Conservation (phyloP, 2,888 invertebrate genomes). For the Troglohyphantes excavatus region DNA sequence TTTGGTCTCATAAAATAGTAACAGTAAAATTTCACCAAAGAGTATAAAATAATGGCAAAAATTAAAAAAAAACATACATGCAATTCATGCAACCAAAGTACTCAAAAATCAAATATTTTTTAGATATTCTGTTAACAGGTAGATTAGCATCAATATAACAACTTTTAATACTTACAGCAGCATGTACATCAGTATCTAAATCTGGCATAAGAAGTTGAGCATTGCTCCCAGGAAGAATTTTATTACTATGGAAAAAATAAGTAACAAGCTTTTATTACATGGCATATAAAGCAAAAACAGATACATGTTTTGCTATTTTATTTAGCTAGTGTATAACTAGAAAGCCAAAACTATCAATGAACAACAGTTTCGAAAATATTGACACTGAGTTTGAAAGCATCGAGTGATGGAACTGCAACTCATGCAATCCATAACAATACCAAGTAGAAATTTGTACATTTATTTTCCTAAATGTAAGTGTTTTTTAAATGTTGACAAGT, state of each 20-base stretch:
- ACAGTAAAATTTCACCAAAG: neutral
- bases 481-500: too few species aligned
- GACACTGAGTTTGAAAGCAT: too few species aligned
- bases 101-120: neutral
- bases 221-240: conserved; percentile 62
- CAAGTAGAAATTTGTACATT: too few species aligned
- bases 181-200: conserved; percentile 55
- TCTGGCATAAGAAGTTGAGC: conserved; percentile 74
- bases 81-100: neutral
- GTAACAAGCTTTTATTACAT: neutral
- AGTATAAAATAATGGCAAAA: neutral
- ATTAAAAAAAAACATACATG: neutral
- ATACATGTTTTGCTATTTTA: neutral
- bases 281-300: neutral
- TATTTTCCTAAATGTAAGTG: too few species aligned
- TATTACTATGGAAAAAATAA: conserved; percentile 36
- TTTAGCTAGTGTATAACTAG: neutral
- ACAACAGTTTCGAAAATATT: too few species aligned
- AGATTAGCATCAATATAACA: too few species aligned
- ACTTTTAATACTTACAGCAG: conserved; percentile 76
- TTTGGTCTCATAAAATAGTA: too few species aligned
- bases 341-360: neutral
- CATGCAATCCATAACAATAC: too few species aligned
- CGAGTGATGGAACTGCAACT: too few species aligned
- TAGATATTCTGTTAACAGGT: too few species aligned